Evolutionary conservation across 2,888 invertebrate genomes (phyloP).

Genomic region (Andrena chrysosceles): DNA sequence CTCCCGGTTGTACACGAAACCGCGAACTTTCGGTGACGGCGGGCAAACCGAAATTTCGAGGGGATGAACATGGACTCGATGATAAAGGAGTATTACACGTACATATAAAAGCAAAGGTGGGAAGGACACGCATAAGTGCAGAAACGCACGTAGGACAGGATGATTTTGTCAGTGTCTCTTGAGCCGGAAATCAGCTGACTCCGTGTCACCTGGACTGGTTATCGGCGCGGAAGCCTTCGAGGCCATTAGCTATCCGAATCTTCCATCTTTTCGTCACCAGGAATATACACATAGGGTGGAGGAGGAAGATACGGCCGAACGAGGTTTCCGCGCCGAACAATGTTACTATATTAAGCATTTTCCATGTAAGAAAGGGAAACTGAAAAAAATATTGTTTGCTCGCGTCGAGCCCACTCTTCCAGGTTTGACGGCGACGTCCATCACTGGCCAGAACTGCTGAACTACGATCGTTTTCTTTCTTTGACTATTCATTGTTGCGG

Average conservation of each 20-base stretch:
- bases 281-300: constrained; percentile 36
- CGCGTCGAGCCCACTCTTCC: constrained; percentile 80
- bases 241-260: constrained; percentile 61
- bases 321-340: constrained; percentile 78
- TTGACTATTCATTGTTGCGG: constrained; percentile 69
- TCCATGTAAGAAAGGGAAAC: constrained; percentile 65
- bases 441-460: constrained; percentile 79
- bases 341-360: constrained; percentile 74
- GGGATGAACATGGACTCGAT: not conserved
- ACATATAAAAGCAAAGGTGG: not conserved
- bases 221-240: constrained; percentile 78
- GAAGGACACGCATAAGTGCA: not conserved
- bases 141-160: constrained; percentile 17
- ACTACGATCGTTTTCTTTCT: constrained; percentile 73
- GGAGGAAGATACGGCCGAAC: constrained; percentile 65
- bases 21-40: constrained; percentile 68
- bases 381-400: constrained; percentile 83
- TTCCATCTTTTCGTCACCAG: constrained; percentile 48
- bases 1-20: constrained; percentile 74
- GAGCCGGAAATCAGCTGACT: constrained; percentile 82
- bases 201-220: constrained; percentile 85
- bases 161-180: constrained; percentile 47
- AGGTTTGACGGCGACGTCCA: constrained; percentile 78
- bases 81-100: not conserved
- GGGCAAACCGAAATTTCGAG: constrained; percentile 61